Base-by-base conservation (phyloP, 2,113 vertebrate genomes). In the Cebus imitator region DNA sequence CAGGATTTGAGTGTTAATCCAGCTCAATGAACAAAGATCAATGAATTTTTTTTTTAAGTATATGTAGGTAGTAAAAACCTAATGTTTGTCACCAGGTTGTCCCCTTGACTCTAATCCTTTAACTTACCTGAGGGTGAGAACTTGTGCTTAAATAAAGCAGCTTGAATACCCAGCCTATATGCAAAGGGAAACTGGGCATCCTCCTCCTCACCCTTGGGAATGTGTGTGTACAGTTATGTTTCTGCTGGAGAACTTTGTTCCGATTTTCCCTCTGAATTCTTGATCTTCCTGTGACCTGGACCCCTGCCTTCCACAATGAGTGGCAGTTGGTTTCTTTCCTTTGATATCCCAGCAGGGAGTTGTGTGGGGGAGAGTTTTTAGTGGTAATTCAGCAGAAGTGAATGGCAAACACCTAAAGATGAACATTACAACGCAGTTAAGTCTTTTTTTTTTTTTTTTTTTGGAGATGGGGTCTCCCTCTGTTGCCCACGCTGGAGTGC, bases 261-360 rank as follows among this genome's bases (percentile, higher is more conserved):
- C 1, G 2, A 12, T 52, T 70, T n/a, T 75, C 48, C 68, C 17
- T 10, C 58, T 30, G 57, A 80, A 50, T 11, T 61, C 79, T 32
- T 82, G 57, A 32, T 58, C 80, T 45, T 88, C 18, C 78, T 50
- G 57, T 96, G 61, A 32, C 61, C 21, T 90, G 92, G 68, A 37
- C 20, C 20, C 48, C 48, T 40, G 20, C 8, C 4, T 27, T 58
- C 68, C 80, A 23, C 35, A 11, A 0, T 14, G 20, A 90, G 52
- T 58, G 40, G 35, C 9, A 40, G 40, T 66, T n/a, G 23, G 23
- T 73, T 75, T n/a, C 48, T 93, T 81, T 81, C 70, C 43, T 68
- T 43, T 61, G 40, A 48, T 92, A 25, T 20, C 40, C 30, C 95
- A 93, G 87, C 55, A 95, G 61, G 91, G 52, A 57, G 32, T 27